Conservation (phyloP, 1,140 invertebrate species). For the Leguminivora glycinivorella region DNA sequence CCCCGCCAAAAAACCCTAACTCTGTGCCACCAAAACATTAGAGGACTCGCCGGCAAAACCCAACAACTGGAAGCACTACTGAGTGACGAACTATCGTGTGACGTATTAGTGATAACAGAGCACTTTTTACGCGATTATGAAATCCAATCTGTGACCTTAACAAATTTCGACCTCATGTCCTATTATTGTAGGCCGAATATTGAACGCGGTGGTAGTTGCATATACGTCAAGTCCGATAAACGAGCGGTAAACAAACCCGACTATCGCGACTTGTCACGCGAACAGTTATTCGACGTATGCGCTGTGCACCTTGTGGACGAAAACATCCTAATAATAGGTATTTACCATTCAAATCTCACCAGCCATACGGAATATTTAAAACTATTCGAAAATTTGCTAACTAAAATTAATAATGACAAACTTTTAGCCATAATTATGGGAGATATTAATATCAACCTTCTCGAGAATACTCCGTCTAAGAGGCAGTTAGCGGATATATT, state of each 20-base stretch:
- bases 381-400: neutral
- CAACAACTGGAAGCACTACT: too few relatives aligned
- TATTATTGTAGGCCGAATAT: too few relatives aligned
- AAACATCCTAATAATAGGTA: neutral
- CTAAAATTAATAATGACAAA: neutral
- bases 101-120: too few relatives aligned
- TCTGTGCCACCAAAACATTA: too few relatives aligned
- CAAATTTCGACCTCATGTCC: too few relatives aligned
- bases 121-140: too few relatives aligned
- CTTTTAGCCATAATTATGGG: neutral
- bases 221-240: too few relatives aligned
- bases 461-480: neutral
- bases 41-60: too few relatives aligned
- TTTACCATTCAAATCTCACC: neutral
- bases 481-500: neutral
- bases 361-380: neutral
- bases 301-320: neutral
- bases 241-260: neutral
- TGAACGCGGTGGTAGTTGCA: too few relatives aligned
- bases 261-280: neutral
- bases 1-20: too few relatives aligned
- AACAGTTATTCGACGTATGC: neutral
- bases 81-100: too few relatives aligned
- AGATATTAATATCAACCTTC: neutral
- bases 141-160: too few relatives aligned